Evolutionary conservation across 2,797 vertebrate species (phyloP).

Genomic region (Hirundo rustica): DNA sequence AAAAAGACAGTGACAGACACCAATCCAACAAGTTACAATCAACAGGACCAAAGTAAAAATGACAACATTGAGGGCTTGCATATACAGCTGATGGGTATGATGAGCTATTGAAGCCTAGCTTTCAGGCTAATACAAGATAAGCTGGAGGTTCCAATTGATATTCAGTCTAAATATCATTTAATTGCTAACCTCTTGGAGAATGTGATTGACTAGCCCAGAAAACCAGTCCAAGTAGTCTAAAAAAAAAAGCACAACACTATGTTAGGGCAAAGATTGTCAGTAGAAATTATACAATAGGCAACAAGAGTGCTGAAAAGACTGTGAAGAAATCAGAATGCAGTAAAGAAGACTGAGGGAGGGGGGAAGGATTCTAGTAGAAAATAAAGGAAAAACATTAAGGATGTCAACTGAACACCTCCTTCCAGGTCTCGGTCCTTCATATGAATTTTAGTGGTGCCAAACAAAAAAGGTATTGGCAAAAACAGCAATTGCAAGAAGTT

Average conservation of each 20-base stretch:
- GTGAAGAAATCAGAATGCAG: neutral
- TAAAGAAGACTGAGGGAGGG: accelerated
- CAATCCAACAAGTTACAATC: neutral
- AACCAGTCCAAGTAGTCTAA: neutral
- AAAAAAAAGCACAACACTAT: neutral
- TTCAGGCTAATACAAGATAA: neutral
- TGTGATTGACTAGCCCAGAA: neutral
- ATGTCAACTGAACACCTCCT: neutral
- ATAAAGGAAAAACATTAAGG: neutral
- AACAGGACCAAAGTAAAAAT: neutral
- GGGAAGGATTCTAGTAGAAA: neutral
- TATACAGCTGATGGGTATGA: neutral
- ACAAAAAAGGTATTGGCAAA: neutral
- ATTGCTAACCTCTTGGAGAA: neutral
- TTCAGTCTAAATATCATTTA: neutral
- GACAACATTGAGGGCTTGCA: neutral
- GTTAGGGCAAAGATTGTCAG: neutral
- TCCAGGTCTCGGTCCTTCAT: neutral
- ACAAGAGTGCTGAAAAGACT: neutral
- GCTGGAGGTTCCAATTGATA: neutral
- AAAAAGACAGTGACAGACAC: neutral
- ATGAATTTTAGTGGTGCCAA: neutral
- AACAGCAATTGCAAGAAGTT: neutral
- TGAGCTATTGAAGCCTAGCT: neutral
- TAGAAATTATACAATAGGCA: neutral